A percentile compares a stretch with the other conserved stretches of the same genome.
phyloP scores from a whole-genome alignment of 1,140 invertebrate species.

The Ylistrum balloti region DNA sequence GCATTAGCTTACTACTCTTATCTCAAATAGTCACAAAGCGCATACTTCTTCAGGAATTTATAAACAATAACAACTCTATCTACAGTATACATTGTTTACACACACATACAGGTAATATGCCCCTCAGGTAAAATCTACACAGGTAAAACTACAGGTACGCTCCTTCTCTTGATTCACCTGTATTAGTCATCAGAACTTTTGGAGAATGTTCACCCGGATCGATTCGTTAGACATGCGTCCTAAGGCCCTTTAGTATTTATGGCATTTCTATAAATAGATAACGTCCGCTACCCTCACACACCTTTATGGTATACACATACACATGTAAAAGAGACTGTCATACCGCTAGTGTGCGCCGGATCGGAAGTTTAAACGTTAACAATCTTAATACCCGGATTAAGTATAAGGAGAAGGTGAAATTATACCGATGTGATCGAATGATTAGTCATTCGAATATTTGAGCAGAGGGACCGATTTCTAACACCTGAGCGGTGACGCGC shows the following conservation, averaged over 20 bases:
- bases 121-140: background rate
- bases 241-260: conserved; percentile 1
- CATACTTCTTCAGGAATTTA: background rate
- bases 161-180: conserved; percentile 25
- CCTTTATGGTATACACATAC: background rate
- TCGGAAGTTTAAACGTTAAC: background rate
- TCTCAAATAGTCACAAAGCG: too few relatives aligned
- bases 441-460: conserved; percentile 6
- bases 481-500: conserved; percentile 11
- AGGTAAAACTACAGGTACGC: conserved; percentile 37
- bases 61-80: background rate
- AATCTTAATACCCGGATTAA: conserved; percentile 34
- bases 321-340: conserved; percentile 3
- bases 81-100: background rate
- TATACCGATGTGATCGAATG: background rate
- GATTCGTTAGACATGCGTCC: background rate
- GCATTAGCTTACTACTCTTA: too few relatives aligned
- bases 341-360: conserved; percentile 36
- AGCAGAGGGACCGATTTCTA: background rate
- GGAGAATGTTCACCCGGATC: background rate
- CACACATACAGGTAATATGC: background rate
- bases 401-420: background rate
- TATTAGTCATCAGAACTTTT: background rate
- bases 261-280: conserved; percentile 22
- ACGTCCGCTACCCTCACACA: conserved; percentile 30